Conservation (phyloP, 2,888 invertebrate species). For the Tenodera sinensis region DNA sequence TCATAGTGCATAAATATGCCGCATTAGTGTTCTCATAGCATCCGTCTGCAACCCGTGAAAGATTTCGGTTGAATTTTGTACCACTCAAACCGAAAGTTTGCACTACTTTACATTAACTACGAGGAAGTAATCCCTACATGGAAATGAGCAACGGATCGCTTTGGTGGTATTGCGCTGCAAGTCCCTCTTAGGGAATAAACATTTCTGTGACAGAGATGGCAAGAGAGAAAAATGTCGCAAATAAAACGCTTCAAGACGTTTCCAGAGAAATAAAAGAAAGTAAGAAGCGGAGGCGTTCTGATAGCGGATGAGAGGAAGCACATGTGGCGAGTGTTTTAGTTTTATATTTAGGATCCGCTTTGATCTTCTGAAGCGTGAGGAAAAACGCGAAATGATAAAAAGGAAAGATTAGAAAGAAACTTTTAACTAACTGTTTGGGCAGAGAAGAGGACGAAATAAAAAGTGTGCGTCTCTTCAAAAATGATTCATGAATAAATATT, state of each 20-base stretch:
- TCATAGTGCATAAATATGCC: no score
- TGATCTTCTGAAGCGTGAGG: background rate
- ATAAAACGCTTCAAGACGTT: background rate
- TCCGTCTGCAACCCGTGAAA: no score
- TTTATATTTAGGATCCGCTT: constrained; percentile 12
- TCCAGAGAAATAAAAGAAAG: background rate
- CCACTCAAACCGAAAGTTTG: background rate
- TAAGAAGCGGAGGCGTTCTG: background rate
- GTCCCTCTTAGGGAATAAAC: background rate
- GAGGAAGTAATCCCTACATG: background rate
- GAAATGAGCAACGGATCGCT: background rate
- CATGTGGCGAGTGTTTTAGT: constrained; percentile 6
- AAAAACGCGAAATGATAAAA: background rate
- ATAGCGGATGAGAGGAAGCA: background rate
- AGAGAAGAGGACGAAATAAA: background rate
- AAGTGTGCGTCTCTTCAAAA: background rate
- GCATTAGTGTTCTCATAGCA: no score
- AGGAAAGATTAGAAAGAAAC: constrained; percentile 2
- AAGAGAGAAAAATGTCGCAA: background rate
- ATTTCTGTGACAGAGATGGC: background rate
- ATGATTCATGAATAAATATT: constrained; percentile 13
- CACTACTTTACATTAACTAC: background rate
- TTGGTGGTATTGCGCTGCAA: background rate
- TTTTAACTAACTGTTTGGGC: constrained; percentile 11
- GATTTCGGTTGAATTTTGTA: no score